Base-by-base conservation (phyloP, 2,888 invertebrate species). In the Plebejus melissa region DNA sequence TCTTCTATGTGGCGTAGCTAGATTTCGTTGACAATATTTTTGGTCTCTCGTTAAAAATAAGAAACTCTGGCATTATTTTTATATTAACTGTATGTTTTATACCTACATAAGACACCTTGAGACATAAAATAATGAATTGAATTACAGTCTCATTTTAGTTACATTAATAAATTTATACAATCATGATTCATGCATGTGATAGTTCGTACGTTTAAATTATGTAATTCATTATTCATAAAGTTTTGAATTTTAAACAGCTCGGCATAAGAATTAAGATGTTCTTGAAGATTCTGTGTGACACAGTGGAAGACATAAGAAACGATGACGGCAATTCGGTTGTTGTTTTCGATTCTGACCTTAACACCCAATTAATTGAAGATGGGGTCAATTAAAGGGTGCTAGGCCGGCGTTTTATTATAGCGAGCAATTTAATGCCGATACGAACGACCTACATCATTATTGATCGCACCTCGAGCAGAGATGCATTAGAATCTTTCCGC, bases 381-480 rank as follows among this genome's bases (percentile, higher is more conserved):
- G 76, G 79, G 80, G 81, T 79, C 80, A 81, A 81, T 79, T 80
- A 78, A 54, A 32, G 75, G 74, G 77, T 76, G 74, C 78, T 76
- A 78, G 77, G 78, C 78, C 78, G 50, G 75, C 70, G 32, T 75
- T 79, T 78, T 78, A 78, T 79, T 79, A 79, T 41, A 41, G 58
- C 36, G 65, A 32, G 65, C 65, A 65, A 65, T 65, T 65, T 36
- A 13, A 32, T 36, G 32, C 36, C 65, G 32, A 65, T 65, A 13
- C 65, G 65, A 65, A 36, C 65, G 65, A 65, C 65, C 65, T 65
- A 65, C 65, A 65, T 36, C 65, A 36, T 65, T 65, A 65, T 65
- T 65, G 65, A 65, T 65, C 65, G 65, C 65, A 65, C 65, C 65
- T 65, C 65, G 65, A 65, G 28, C 32, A 65, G 13, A 65, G 13